A percentile compares a stretch with the other conserved stretches of the same genome.
phyloP scores from a whole-genome alignment of 2,888 invertebrate species.

The Hylaea fasciaria region DNA sequence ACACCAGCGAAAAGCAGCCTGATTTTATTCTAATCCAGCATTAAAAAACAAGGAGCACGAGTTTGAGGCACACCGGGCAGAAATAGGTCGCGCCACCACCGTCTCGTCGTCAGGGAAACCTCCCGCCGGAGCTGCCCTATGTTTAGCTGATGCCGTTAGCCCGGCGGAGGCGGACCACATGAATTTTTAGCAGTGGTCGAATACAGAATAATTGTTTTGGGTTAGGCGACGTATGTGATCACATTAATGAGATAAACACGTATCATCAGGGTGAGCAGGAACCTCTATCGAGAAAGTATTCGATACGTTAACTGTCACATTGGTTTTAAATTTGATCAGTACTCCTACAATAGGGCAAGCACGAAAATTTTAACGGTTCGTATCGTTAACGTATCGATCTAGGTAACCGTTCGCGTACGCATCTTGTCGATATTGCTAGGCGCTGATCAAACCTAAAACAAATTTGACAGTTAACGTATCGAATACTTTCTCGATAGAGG shows the following conservation, averaged over 20 bases:
- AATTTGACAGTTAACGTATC: too few species aligned
- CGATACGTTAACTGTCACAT: too few species aligned
- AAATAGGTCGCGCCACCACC: constrained; percentile 45
- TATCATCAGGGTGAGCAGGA: too few species aligned
- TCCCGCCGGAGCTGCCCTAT: constrained; percentile 6
- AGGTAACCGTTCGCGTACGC: too few species aligned
- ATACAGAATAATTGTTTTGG: constrained; percentile 25
- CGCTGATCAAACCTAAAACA: too few species aligned
- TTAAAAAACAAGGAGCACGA: constrained; percentile 23
- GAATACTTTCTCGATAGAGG: too few species aligned
- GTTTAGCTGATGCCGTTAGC: constrained; percentile 4
- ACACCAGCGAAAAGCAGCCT: background rate
- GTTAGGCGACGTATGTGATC: constrained; percentile 19
- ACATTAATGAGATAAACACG: constrained; percentile 20
- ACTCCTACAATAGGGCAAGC: too few species aligned
- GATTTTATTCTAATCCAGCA: background rate
- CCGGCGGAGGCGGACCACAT: constrained; percentile 18
- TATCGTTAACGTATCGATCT: too few species aligned
- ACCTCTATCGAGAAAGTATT: too few species aligned
- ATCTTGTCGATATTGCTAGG: too few species aligned
- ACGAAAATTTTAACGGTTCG: too few species aligned
- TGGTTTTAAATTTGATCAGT: too few species aligned
- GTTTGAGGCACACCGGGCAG: constrained; percentile 16
- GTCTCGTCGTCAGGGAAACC: constrained; percentile 45
- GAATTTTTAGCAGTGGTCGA: constrained; percentile 23